These are phyloP conservation scores for Barbus barbus DNA, from an alignment of 2,113 vertebrate genomes.

Conservation along the genomic window DNA sequence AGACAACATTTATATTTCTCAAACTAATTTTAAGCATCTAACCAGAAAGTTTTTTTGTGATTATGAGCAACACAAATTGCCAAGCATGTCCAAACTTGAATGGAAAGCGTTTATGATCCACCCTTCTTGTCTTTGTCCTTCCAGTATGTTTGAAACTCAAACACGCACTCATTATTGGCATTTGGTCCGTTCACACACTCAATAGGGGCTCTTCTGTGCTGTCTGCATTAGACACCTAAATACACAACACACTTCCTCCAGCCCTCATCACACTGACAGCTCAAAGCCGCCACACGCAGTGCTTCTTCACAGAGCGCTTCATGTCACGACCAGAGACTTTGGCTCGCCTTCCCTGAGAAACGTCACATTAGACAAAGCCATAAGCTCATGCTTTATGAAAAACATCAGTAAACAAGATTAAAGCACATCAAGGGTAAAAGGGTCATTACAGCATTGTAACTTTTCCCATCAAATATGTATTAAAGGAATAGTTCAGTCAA, in stretches of 20 bases:
- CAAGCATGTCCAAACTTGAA: background rate
- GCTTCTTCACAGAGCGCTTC: background rate
- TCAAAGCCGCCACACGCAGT: background rate
- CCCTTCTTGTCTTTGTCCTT: background rate
- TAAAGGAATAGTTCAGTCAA: background rate
- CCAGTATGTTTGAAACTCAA: background rate
- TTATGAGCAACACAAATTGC: background rate
- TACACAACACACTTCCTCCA: constrained; percentile 24
- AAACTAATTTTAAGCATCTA: background rate
- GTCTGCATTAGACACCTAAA: background rate
- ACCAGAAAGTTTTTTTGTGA: background rate
- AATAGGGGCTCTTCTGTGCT: constrained; percentile 30
- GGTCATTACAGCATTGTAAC: background rate
- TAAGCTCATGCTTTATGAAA: background rate
- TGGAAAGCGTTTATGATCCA: background rate
- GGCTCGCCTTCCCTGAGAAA: background rate
- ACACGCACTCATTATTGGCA: background rate
- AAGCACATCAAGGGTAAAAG: background rate
- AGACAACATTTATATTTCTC: background rate
- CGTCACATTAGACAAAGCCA: background rate
- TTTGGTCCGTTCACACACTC: constrained; percentile 12
- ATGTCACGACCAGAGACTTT: background rate
- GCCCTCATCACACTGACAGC: background rate
- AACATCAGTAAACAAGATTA: background rate
- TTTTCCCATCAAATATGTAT: background rate